Evolutionary conservation across 2,797 vertebrate genomes (phyloP).

Genomic region (Mergus octosetaceus): DNA sequence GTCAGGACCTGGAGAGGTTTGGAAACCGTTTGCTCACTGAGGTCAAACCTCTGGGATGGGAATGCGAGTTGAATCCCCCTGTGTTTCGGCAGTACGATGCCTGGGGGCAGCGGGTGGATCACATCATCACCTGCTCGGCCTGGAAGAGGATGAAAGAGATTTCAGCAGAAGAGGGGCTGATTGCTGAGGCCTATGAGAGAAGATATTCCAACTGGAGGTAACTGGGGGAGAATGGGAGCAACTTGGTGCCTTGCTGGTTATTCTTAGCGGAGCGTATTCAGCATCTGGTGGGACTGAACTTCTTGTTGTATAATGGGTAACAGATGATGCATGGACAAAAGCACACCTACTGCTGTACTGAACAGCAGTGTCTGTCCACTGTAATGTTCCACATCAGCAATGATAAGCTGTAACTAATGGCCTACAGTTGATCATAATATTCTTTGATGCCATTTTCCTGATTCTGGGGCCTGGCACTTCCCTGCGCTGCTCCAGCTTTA

Average conservation of each 20-base stretch:
- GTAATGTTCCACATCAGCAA: neutral
- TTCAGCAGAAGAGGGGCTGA: conserved; percentile 81
- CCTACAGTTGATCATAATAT: conserved; percentile 27
- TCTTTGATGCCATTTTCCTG: neutral
- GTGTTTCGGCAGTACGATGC: conserved; percentile 78
- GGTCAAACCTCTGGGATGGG: conserved; percentile 77
- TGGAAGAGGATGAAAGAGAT: conserved; percentile 85
- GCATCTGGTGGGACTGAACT: neutral
- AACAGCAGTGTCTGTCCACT: conserved; percentile 13
- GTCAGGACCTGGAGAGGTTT: conserved; percentile 79
- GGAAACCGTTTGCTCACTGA: conserved; percentile 76
- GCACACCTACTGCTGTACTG: neutral
- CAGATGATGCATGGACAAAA: neutral
- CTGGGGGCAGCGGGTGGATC: conserved; percentile 81
- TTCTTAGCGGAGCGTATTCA: neutral
- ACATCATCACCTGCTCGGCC: conserved; percentile 79
- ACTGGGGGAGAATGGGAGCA: neutral
- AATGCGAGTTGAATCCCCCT: conserved; percentile 82
- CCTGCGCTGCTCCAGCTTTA: neutral
- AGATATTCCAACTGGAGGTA: conserved; percentile 83
- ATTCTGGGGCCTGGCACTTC: neutral
- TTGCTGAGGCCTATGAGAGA: conserved; percentile 84
- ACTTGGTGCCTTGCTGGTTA: neutral
- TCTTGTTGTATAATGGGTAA: neutral
- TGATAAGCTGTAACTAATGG: conserved; percentile 58